phyloP scores from a whole-genome alignment of 2,113 vertebrate genomes.

The Mustelus asterias region DNA sequence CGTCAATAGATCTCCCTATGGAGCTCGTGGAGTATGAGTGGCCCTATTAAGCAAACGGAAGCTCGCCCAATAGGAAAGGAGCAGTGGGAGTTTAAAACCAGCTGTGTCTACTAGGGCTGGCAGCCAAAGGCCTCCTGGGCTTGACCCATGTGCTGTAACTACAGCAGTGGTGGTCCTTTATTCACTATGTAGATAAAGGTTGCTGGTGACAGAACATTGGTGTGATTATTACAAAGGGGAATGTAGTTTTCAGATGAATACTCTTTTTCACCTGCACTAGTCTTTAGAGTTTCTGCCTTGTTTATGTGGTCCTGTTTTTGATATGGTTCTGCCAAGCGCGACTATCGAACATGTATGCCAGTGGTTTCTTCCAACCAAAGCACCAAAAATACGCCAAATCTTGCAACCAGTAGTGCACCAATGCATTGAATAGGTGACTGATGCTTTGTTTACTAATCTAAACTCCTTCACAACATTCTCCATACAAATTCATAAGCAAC shows the following conservation, averaged over 20 bases:
- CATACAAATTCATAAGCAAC: not conserved
- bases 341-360: not conserved
- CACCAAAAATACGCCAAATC: not conserved
- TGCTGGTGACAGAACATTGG: too few relatives aligned
- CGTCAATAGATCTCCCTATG: too few relatives aligned
- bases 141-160: too few relatives aligned
- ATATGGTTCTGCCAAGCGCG: not conserved
- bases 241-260: not conserved
- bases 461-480: not conserved
- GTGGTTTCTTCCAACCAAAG: not conserved
- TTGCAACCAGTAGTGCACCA: not conserved
- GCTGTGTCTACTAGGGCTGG: too few relatives aligned
- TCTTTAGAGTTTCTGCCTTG: not conserved
- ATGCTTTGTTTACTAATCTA: not conserved
- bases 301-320: not conserved
- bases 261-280: not conserved
- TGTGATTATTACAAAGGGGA: not conserved
- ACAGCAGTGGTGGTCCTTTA: too few relatives aligned
- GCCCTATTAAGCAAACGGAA: too few relatives aligned
- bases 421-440: not conserved
- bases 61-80: too few relatives aligned
- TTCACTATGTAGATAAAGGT: too few relatives aligned
- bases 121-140: too few relatives aligned
- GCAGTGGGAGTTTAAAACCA: too few relatives aligned
- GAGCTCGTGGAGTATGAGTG: too few relatives aligned